Conservation (phyloP, 2,113 vertebrate genomes). For the Pterocles orientalis region DNA sequence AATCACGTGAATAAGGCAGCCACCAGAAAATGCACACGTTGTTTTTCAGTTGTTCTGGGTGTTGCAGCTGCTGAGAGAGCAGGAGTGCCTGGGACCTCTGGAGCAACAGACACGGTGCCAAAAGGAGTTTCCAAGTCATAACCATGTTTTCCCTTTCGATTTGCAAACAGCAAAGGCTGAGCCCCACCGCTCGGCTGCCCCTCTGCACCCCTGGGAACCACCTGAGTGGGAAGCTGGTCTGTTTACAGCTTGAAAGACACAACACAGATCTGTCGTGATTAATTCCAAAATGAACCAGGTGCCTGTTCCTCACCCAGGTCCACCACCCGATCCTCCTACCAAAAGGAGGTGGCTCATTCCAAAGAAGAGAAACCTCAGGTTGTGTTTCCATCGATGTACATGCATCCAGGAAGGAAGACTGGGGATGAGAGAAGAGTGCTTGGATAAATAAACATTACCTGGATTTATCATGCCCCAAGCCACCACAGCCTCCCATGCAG, state of each 20-base stretch:
- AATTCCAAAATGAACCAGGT: neutral
- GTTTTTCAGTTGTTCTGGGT: neutral
- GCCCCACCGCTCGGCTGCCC: accelerated
- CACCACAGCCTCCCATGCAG: neutral
- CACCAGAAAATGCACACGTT: neutral
- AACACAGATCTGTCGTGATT: neutral
- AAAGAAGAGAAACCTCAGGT: neutral
- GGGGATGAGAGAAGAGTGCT: neutral
- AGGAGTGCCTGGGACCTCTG: neutral
- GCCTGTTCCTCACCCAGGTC: neutral
- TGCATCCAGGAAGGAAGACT: neutral
- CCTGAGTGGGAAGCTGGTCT: neutral
- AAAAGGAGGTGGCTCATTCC: neutral
- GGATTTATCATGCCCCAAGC: too few relatives aligned
- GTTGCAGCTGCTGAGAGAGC: neutral
- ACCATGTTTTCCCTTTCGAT: neutral
- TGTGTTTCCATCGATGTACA: neutral
- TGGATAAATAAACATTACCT: neutral
- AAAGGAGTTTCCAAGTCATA: neutral
- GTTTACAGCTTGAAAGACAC: neutral
- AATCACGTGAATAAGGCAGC: neutral
- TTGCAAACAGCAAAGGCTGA: neutral
- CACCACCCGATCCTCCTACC: neutral
- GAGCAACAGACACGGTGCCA: neutral
- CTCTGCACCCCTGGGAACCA: neutral